Conservation (phyloP, 2,888 invertebrate genomes). For the Chloroclystis v-ata region DNA sequence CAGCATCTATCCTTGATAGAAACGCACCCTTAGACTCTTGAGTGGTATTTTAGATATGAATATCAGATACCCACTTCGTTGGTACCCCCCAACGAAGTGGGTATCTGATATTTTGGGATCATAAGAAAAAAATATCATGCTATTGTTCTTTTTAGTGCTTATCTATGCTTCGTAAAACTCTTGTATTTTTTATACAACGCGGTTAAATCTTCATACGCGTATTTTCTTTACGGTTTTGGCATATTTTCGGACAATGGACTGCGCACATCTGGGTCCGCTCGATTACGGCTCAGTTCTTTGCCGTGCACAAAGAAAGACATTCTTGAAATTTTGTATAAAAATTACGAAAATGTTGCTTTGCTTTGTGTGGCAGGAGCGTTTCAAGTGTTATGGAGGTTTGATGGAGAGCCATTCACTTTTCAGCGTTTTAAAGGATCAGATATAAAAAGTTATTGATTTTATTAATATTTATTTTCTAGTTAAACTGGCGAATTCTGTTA, state of each 20-base stretch:
- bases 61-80: neutral
- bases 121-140: neutral
- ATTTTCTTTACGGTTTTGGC: slow-evolving; percentile 16
- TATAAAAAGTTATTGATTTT: too few relatives aligned
- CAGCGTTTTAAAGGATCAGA: neutral
- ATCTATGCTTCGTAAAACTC: slow-evolving; percentile 1
- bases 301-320: slow-evolving; percentile 33
- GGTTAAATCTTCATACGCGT: slow-evolving; percentile 10
- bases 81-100: neutral
- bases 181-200: slow-evolving; percentile 8
- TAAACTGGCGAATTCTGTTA: too few relatives aligned
- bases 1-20: too few relatives aligned
- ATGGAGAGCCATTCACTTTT: neutral
- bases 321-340: slow-evolving; percentile 32
- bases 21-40: too few relatives aligned
- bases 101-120: neutral
- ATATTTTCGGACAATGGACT: slow-evolving; percentile 37
- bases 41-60: slow-evolving; percentile 5
- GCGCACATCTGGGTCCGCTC: slow-evolving; percentile 28
- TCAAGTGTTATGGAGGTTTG: slow-evolving; percentile 13
- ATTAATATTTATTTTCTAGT: too few relatives aligned
- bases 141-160: neutral
- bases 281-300: slow-evolving; percentile 35
- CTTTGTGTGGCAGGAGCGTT: slow-evolving; percentile 18
- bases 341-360: slow-evolving; percentile 29